These are phyloP conservation scores for Spisula subtruncata DNA, from an alignment of 2,888 invertebrate genomes.

Conservation along the genomic window DNA sequence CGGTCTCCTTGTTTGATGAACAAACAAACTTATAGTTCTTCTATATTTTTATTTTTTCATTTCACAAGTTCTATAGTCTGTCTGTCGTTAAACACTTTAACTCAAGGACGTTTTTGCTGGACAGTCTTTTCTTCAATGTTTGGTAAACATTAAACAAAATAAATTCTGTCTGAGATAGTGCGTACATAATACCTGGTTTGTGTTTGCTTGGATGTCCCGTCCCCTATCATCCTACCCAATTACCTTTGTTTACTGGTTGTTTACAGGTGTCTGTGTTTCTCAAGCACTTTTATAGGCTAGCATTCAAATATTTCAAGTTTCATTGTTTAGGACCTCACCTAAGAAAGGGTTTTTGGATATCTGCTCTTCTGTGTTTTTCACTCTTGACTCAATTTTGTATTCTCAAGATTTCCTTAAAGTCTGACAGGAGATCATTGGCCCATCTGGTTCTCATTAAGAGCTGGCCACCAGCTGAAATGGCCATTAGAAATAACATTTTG, in stretches of 20 bases:
- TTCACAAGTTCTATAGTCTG: constrained; percentile 18
- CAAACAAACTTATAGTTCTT: constrained; percentile 17
- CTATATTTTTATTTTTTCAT: not conserved
- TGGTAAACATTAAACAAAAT: not conserved
- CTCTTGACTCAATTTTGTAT: too few species aligned
- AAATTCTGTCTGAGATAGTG: not conserved
- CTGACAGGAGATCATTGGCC: too few species aligned
- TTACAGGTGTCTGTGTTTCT: not conserved
- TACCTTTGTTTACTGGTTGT: constrained; percentile 1
- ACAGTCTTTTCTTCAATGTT: not conserved
- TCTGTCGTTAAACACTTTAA: constrained; percentile 2
- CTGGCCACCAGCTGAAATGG: too few species aligned
- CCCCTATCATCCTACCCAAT: not conserved
- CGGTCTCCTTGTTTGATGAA: constrained; percentile 27
- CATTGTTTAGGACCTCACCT: too few species aligned
- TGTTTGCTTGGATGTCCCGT: not conserved
- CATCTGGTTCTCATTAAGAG: too few species aligned
- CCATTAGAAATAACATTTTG: too few species aligned
- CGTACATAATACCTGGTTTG: not conserved
- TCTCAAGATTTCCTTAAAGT: too few species aligned
- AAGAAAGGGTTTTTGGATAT: too few species aligned
- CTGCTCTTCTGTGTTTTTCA: too few species aligned
- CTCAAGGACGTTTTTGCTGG: constrained; percentile 1
- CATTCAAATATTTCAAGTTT: too few species aligned
- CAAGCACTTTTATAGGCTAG: not conserved